Conservation (phyloP, 2,888 invertebrate genomes). For the Synanthedon myopaeformis region DNA sequence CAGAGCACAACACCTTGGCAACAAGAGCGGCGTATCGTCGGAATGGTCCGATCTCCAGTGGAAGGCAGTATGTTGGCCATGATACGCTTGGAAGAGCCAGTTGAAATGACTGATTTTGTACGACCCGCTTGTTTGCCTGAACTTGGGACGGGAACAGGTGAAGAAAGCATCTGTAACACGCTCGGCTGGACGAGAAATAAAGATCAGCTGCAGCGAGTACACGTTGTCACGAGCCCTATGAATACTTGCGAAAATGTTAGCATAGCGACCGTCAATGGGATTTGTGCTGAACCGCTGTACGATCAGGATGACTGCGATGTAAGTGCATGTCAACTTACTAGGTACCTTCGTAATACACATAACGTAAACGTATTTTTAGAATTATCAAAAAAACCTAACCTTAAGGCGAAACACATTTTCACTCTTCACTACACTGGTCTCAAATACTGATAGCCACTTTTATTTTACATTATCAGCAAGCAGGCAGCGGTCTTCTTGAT, state of each 20-base stretch:
- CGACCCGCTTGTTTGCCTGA: conserved; percentile 85
- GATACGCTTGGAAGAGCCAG: conserved; percentile 81
- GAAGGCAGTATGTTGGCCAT: conserved; percentile 89
- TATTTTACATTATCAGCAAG: too few relatives aligned
- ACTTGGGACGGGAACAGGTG: conserved; percentile 35
- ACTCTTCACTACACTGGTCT: too few relatives aligned
- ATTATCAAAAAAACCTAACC: too few relatives aligned
- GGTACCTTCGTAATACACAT: too few relatives aligned
- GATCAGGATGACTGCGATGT: conserved; percentile 87
- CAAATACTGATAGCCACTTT: too few relatives aligned
- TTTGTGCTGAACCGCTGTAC: conserved; percentile 85
- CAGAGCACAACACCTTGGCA: conserved; percentile 89
- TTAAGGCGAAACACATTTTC: too few relatives aligned
- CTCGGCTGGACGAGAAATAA: conserved; percentile 88
- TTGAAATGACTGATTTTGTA: conserved; percentile 83
- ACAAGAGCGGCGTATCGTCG: conserved; percentile 84
- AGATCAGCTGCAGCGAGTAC: conserved; percentile 84
- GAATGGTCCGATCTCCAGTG: conserved; percentile 90
- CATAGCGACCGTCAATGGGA: conserved; percentile 84
- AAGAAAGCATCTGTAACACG: conserved; percentile 76
- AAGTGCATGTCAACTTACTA: conserved; percentile 38
- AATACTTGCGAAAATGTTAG: conserved; percentile 87
- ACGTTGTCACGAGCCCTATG: conserved; percentile 81
- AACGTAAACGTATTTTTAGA: too few relatives aligned
- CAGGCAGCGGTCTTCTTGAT: too few relatives aligned